Percentiles rank a stretch among this genome's conserved stretches.
Evolutionary conservation across 2,888 invertebrate species (phyloP).

Genomic region (Lochmaea capreae): DNA sequence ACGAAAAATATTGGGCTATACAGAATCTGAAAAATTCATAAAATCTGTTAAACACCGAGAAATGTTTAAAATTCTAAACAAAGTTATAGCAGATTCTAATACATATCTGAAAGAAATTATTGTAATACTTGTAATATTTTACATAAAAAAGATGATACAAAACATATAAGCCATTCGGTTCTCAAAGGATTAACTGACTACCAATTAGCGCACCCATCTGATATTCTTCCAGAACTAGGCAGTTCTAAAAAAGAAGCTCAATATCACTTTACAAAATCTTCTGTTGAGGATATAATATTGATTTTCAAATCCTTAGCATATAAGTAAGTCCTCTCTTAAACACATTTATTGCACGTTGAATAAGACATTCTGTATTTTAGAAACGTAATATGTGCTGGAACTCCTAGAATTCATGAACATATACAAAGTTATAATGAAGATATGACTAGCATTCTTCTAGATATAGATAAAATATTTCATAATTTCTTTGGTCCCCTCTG

Average conservation of each 20-base stretch:
- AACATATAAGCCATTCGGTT: constrained; percentile 72
- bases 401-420: constrained; percentile 84
- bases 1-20: constrained; percentile 67
- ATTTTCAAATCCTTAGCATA: constrained; percentile 72
- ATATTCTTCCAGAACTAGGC: constrained; percentile 75
- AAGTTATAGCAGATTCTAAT: constrained; percentile 64
- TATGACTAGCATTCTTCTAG: constrained; percentile 77
- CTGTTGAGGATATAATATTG: constrained; percentile 74
- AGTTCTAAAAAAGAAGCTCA: constrained; percentile 88
- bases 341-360: not conserved
- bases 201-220: constrained; percentile 73
- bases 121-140: constrained; percentile 75
- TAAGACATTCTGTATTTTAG: constrained; percentile 62
- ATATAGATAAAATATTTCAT: constrained; percentile 82
- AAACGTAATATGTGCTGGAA: constrained; percentile 86
- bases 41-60: constrained; percentile 69
- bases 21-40: constrained; percentile 64
- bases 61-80: constrained; percentile 68
- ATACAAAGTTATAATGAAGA: constrained; percentile 64
- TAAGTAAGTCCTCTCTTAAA: constrained; percentile 62
- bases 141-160: constrained; percentile 54
- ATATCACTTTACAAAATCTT: constrained; percentile 82
- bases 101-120: constrained; percentile 69
- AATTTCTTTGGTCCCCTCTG: constrained; percentile 73
- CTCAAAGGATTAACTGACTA: constrained; percentile 69